Conservation (phyloP, 2,888 invertebrate genomes). For the Trissonchulus latispiculum region DNA sequence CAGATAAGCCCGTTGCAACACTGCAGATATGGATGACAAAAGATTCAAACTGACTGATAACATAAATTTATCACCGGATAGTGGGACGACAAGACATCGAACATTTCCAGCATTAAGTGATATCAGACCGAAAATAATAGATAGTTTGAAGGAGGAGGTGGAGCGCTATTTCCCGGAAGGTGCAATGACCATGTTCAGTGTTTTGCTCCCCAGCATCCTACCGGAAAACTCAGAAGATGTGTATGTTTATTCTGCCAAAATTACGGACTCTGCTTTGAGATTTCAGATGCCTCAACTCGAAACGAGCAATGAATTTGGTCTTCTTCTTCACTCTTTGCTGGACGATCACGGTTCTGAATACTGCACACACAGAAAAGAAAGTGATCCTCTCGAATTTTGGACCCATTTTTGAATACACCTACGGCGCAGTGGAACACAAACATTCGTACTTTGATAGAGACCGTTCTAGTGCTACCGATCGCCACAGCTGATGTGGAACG, state of each 20-base stretch:
- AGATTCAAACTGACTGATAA: not conserved
- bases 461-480: not conserved
- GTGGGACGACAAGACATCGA: not conserved
- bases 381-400: not conserved
- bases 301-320: not conserved
- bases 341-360: not conserved
- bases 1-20: not conserved
- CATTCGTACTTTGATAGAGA: not conserved
- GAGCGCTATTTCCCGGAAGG: constrained; percentile 4
- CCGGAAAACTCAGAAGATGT: not conserved
- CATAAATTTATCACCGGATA: not conserved
- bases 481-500: not conserved
- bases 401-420: not conserved
- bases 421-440: not conserved
- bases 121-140: not conserved
- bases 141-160: not conserved
- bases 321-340: not conserved
- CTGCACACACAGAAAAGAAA: not conserved
- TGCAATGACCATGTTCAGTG: not conserved
- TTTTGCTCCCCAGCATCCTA: not conserved
- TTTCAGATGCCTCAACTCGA: not conserved
- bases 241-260: not conserved
- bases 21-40: not conserved
- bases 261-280: not conserved
- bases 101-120: not conserved